Evolutionary conservation across 1,140 invertebrate species (phyloP), one percentile per base, ranked within the genome.

Genomic region (Drosophila navojoa): DNA sequence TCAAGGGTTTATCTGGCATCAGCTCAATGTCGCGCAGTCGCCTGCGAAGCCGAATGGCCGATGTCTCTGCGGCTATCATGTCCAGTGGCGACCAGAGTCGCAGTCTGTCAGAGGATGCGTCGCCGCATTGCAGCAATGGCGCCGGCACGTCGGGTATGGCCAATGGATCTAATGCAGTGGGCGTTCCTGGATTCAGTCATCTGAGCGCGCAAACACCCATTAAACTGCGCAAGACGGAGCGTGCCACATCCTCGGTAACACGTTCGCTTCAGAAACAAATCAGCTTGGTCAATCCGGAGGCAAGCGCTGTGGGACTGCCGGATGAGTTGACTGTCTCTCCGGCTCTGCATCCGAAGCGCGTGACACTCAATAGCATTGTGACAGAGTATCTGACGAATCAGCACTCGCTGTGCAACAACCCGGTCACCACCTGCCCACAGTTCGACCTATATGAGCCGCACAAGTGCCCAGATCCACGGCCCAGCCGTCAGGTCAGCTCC

Each of bases 381-480:
- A 98, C 97, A 0, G 97, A 98, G 92, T 99, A 99, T 93, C 94
- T 99, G 42, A 96, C 97, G 45, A 98, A 99, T 93, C 98, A 99
- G 92, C 97, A 98, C 92, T 96, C 97, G n/a, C 92, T 97, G 4
- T 98, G 97, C 93, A 97, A 97, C 94, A 97, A 97, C 93, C 97
- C 97, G 4, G 97, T 98, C 94, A 96, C 96, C 25, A 98, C 96
- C 0, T 98, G 97, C 92, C 97, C 97, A 10, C 96, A 97, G 90
- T 98, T 98, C 84, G 97, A 98, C 93, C 93, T 98, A 32, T 96
- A 97, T 76, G 94, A 96, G 67, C 97, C 97, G 4, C 98, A 99
- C 92, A 96, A 97, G 91, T 99, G 98, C 93, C 97, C 97, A 11
- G 97, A 98, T 93, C 96, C 96, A 0, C 95, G 95, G 89, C 94